Base-by-base conservation (phyloP, 2,888 invertebrate species). In the Tachina grossa region DNA sequence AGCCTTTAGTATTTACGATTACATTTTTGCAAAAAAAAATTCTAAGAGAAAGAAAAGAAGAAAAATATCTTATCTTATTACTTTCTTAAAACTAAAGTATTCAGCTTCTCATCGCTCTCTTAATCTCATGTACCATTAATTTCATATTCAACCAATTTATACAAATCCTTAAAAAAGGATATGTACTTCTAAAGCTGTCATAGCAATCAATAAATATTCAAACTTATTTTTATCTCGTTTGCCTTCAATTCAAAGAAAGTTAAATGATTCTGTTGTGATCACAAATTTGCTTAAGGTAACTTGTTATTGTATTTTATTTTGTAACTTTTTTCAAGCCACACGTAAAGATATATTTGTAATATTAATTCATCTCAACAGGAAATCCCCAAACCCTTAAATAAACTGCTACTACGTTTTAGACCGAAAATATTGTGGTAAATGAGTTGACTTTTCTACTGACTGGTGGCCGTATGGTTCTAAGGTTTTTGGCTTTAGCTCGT, bases 361-460 rank as follows among this genome's bases (percentile, higher is more conserved):
- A 81, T 72, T 9, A 75, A 71, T 75, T 85, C 79, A 61, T 78
- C 71, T 82, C 47, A 75, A 59, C 71, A 79, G 31, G 53, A 78
- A 79, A 79, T 76, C 66, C 85, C 57, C 53, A 82, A 85, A 75
- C 78, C 71, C 79, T 82, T 71, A 75, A 82, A 76, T 47, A 61
- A 47, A 69, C 47, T 72, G 45, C 8, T 53, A 84, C 71, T 41
- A 68, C 49, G 65, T 41, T 71, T 71, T 49, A 68, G 47, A 59
- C 39, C 39, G 68, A 71, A 80, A 80, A 75, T 59, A 16, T 71
- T 79, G 71, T 31, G 71, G 65, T 51, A 57, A 51, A 57, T 31
- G 55, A 47, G 57, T 43, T 80, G 80, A 61, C 16, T 84, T 80
- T 45, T 61, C 76, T 47, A 59, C 51, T 77, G 22, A 8, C 11